These are phyloP conservation scores for Meganola albula DNA, from an alignment of 2,888 invertebrate species.

Conservation along the genomic window DNA sequence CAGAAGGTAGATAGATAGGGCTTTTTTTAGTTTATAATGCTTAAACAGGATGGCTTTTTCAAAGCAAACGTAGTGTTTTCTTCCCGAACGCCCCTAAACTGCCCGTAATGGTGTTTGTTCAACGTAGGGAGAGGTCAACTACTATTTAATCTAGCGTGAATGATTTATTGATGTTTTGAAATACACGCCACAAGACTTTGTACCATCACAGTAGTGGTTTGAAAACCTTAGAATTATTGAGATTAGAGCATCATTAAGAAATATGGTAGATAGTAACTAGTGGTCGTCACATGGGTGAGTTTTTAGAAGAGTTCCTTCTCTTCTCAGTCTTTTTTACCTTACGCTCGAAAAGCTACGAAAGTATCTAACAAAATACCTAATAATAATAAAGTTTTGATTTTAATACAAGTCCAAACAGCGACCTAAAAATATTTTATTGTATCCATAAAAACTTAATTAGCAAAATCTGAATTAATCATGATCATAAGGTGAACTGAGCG, in stretches of 20 bases:
- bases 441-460: conserved; percentile 25
- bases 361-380: no score
- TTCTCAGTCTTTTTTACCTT: no score
- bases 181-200: conserved; percentile 29
- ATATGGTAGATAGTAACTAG: no score
- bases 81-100: conserved; percentile 49
- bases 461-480: conserved; percentile 39
- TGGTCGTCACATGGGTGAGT: no score
- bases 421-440: conserved; percentile 19
- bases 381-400: no score
- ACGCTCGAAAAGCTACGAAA: no score
- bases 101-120: conserved; percentile 66
- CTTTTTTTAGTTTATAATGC: no score
- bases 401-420: conserved; percentile 7
- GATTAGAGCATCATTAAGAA: no score
- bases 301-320: no score
- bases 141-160: conserved; percentile 73
- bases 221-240: no score
- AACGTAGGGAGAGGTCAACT: conserved; percentile 69
- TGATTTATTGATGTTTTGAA: conserved; percentile 70
- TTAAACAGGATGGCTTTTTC: conserved; percentile 20
- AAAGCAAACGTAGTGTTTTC: conserved; percentile 41
- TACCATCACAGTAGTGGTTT: not conserved
- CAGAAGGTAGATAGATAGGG: no score
- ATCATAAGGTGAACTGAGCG: conserved; percentile 33